phyloP scores from a whole-genome alignment of 1,140 invertebrate genomes.

The Euschistus heros region DNA sequence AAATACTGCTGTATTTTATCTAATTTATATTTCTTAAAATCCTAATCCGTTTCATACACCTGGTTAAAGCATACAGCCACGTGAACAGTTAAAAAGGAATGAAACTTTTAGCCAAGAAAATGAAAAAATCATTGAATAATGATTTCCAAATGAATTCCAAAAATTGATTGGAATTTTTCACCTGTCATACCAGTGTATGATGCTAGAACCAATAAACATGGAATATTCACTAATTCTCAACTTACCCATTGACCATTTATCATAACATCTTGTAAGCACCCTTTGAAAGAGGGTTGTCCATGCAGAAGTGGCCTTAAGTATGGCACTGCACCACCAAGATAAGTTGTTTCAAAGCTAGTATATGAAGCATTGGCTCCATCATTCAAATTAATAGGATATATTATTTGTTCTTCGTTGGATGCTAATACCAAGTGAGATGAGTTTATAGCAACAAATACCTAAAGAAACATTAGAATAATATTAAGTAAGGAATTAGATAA shows the following conservation, averaged over 20 bases:
- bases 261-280: slow-evolving; percentile 82
- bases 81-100: too few relatives aligned
- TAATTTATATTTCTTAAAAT: too few relatives aligned
- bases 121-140: too few relatives aligned
- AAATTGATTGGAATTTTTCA: too few relatives aligned
- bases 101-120: too few relatives aligned
- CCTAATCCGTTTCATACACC: too few relatives aligned
- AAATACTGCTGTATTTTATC: too few relatives aligned
- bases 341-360: slow-evolving; percentile 69
- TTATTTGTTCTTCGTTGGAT: slow-evolving; percentile 78
- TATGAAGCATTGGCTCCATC: slow-evolving; percentile 58
- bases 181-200: too few relatives aligned
- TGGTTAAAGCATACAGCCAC: too few relatives aligned
- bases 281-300: slow-evolving; percentile 65
- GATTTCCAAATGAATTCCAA: too few relatives aligned
- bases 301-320: slow-evolving; percentile 55
- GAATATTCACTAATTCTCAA: background rate
- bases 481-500: too few relatives aligned
- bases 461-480: slow-evolving; percentile 2
- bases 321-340: slow-evolving; percentile 62
- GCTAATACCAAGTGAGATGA: slow-evolving; percentile 71
- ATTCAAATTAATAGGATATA: slow-evolving; percentile 72
- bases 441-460: slow-evolving; percentile 74
- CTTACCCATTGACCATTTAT: slow-evolving; percentile 70
- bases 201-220: too few relatives aligned